Base-by-base conservation (phyloP, 2,113 vertebrate species). In the Glareola pratincola region DNA sequence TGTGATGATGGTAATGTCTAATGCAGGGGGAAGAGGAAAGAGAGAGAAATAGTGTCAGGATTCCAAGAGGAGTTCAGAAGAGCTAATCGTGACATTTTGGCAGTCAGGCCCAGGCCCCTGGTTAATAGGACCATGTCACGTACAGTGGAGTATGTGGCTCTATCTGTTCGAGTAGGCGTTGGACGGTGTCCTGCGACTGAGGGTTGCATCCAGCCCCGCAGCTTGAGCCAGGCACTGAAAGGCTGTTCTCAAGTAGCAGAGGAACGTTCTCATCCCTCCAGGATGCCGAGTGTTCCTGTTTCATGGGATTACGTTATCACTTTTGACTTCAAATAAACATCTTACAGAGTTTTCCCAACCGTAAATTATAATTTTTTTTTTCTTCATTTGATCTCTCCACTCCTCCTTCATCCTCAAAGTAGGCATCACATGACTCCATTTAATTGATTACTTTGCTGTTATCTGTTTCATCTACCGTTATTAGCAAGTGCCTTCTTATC, bases 401-500 rank as follows among this genome's bases (percentile, higher is more conserved):
- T 85, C 63, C 73, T 87, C 37, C 81, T 53, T 68, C 45, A 80
- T 90, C 88, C 94, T 96, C 96, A 94, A 96, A 95, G 95, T 36
- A 30, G 47, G 20, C 57, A 27, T 82, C 37, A 57, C 14, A 5
- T 32, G 59, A 9, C 80, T 84, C 37, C 19, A 17, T 80, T 89
- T 92, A 92, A 96, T 95, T 93, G 95, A 94, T 97, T 93, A 90
- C 88, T 93, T 94, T 93, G 73, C 94, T 91, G 77, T 86, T 96
- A 86, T 74, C 96, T 74, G 94, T 97, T 97, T 96, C 76, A 94
- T 95, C 95, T 77, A 45, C 43, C 34, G 14, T 26, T 87, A 86
- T 89, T 69, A 93, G 32, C 83, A 93, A 90, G 73, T 11, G 4
- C 36, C 50, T 48, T 4, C 89, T 92, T 88, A 90, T 90, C 94